These are phyloP conservation scores for Mus spicilegus DNA, from an alignment of 2,113 vertebrate genomes.

Conservation along the genomic window DNA sequence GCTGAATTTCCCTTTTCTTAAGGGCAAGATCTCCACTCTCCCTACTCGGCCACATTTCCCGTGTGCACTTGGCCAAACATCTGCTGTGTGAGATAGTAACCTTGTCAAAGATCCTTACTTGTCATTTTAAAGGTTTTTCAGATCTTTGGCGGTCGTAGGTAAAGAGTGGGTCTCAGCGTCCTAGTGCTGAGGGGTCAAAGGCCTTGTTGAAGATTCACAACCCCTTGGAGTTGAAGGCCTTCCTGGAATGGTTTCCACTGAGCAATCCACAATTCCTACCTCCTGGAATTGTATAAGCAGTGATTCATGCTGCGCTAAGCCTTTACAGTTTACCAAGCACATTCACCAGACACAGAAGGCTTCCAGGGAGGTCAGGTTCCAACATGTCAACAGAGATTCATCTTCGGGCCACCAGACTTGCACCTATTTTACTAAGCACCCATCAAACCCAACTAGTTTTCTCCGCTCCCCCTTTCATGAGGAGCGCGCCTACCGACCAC, in stretches of 20 bases:
- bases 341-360: slow-evolving; percentile 43
- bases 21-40: slow-evolving; percentile 3
- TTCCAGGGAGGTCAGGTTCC: slow-evolving; percentile 67
- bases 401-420: slow-evolving; percentile 70
- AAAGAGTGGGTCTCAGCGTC: background rate
- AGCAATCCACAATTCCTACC: background rate
- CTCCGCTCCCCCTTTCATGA: background rate
- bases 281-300: slow-evolving; percentile 54
- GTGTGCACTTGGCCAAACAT: background rate
- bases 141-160: background rate
- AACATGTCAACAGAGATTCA: slow-evolving; percentile 65
- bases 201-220: background rate
- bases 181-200: background rate
- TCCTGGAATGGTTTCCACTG: background rate
- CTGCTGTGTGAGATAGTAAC: background rate
- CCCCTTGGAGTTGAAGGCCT: background rate
- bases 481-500: background rate
- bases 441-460: background rate
- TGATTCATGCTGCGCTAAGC: slow-evolving; percentile 62
- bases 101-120: background rate
- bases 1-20: slow-evolving; percentile 12
- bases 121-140: background rate
- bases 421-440: slow-evolving; percentile 52
- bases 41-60: background rate
- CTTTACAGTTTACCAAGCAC: slow-evolving; percentile 62